Evolutionary conservation across 2,888 invertebrate species (phyloP), one percentile per base, ranked within the genome.

Genomic region (Phengaris alcon): DNA sequence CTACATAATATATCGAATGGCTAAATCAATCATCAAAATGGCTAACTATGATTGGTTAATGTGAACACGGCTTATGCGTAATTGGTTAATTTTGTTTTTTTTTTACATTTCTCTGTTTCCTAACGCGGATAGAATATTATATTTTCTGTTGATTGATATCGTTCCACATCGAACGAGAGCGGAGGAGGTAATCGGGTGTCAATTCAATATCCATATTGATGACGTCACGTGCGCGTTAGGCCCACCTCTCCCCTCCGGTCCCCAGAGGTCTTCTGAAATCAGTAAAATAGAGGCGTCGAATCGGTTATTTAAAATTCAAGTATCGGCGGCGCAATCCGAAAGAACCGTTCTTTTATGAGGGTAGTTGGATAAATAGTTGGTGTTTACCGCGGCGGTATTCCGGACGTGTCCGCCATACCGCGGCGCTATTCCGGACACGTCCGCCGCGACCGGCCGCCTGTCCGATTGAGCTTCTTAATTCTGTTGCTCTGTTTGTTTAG

Each of bases 281-380:
- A 85, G 84, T 86, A 86, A 84, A 85, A 83, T 82, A 83, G 83
- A 79, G 79, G 81, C 84, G 84, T 84, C 82, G 81, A 81, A 79
- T 79, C 82, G 82, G 80, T 80, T 82, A 86, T 87, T 90, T 89
- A 87, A 89, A 88, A 90, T 90, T 88, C 90, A 88, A 86, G 82
- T 84, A 85, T 84, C 85, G 84, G 85, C 79, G 79, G 72, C 80
- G 75, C 87, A 86, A 87, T 87, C 86, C 85, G 84, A 81, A 80
- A 84, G 86, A 84, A 86, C 83, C 86, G 82, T 85, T 85, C 86
- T 87, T 88, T 86, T 87, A 85, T 85, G 84, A 83, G 86, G 90
- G 90, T 90, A 89, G 83, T 87, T 86, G 85, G 85, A 88, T 88
- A 88, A 88, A 90, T 88, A 89, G 86, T 87, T 87, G 86, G 86